These are phyloP conservation scores for Helicoverpa zea DNA, from an alignment of 1,140 invertebrate species.

Conservation along the genomic window DNA sequence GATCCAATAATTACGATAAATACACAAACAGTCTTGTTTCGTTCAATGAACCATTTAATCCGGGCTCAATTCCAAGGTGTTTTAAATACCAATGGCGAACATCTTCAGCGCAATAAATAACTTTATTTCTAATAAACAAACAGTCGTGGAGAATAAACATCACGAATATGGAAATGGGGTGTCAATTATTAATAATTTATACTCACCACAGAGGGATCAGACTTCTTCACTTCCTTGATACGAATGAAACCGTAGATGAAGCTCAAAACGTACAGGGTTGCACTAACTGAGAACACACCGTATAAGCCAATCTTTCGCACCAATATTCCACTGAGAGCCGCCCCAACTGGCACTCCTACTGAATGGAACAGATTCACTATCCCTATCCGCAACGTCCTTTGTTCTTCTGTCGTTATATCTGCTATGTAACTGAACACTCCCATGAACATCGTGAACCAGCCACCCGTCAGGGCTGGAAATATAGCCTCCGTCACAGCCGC, in stretches of 20 bases:
- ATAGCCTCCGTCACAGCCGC: slow-evolving; percentile 92
- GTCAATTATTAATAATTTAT: slow-evolving; percentile 50
- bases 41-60: slow-evolving; percentile 61
- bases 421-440: slow-evolving; percentile 96
- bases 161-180: slow-evolving; percentile 49
- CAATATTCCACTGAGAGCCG: slow-evolving; percentile 91
- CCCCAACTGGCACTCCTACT: slow-evolving; percentile 92
- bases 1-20: slow-evolving; percentile 56
- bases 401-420: slow-evolving; percentile 93
- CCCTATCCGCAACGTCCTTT: slow-evolving; percentile 93
- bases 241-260: slow-evolving; percentile 90
- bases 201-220: slow-evolving; percentile 79
- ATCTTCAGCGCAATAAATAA: background rate
- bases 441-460: slow-evolving; percentile 96
- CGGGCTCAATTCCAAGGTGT: slow-evolving; percentile 37
- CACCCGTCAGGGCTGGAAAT: slow-evolving; percentile 93
- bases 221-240: slow-evolving; percentile 88
- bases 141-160: slow-evolving; percentile 16
- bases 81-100: background rate
- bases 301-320: slow-evolving; percentile 92
- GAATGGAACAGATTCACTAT: slow-evolving; percentile 94
- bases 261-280: slow-evolving; percentile 91
- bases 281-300: slow-evolving; percentile 92
- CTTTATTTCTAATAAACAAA: background rate
- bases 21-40: slow-evolving; percentile 56